A percentile compares a stretch with the other conserved stretches of the same genome.
Conservation (phyloP, 2,888 invertebrate genomes). For the Rhagonycha lutea region DNA sequence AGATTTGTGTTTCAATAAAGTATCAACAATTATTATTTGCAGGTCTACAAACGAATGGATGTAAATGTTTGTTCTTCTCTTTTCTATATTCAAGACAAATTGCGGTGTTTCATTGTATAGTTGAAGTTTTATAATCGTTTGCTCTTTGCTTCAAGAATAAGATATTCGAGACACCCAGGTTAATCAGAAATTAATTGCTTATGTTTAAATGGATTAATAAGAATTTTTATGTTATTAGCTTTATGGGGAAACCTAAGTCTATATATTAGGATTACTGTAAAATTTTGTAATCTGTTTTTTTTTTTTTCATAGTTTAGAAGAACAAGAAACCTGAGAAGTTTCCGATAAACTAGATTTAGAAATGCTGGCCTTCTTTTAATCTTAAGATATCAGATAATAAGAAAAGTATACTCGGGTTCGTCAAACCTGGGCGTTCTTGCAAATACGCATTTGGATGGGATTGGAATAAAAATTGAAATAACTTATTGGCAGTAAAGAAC, state of each 20-base stretch:
- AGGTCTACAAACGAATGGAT: not conserved
- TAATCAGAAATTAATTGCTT: not conserved
- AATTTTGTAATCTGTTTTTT: not conserved
- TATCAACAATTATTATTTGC: conserved; percentile 4
- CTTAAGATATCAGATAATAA: too few species aligned
- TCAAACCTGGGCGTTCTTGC: not conserved
- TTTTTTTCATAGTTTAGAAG: not conserved
- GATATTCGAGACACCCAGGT: not conserved
- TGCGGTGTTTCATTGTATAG: not conserved
- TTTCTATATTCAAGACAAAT: not conserved
- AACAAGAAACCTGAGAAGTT: not conserved
- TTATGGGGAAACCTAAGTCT: not conserved
- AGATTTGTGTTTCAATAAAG: conserved; percentile 7
- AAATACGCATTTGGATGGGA: not conserved
- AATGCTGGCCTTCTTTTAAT: too few species aligned
- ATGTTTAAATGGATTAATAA: not conserved
- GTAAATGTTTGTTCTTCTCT: not conserved
- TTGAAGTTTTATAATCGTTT: not conserved
- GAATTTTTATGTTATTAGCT: not conserved
- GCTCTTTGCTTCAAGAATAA: not conserved
- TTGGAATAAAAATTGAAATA: not conserved
- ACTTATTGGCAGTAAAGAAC: not conserved
- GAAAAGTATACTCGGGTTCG: not conserved
- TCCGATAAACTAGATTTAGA: too few species aligned
- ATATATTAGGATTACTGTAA: not conserved